A percentile compares a stretch with the other conserved stretches of the same genome.
These are phyloP conservation scores for Pitta sordida DNA, from an alignment of 2,113 vertebrate species.

Conservation along the genomic window DNA sequence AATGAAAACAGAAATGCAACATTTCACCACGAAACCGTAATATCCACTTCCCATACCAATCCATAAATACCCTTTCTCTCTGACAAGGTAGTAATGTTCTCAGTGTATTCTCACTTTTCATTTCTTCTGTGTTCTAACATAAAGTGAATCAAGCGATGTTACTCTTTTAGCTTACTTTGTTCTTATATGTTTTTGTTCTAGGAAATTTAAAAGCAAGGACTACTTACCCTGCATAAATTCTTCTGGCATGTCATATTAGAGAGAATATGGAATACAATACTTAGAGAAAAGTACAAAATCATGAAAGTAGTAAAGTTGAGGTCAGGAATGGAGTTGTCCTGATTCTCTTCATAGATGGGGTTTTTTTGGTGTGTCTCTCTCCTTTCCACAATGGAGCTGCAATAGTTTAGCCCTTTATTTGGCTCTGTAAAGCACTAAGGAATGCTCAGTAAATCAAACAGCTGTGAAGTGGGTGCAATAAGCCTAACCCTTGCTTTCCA, in stretches of 20 bases:
- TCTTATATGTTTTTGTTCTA: neutral
- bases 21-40: neutral
- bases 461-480: neutral
- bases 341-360: neutral
- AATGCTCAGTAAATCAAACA: conserved; percentile 25
- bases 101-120: neutral
- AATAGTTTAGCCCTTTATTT: neutral
- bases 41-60: neutral
- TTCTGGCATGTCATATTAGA: neutral
- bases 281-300: neutral
- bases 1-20: neutral
- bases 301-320: neutral
- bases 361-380: neutral
- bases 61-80: neutral
- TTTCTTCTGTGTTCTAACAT: neutral
- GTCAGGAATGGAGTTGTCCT: neutral
- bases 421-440: neutral
- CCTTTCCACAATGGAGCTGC: neutral
- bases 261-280: neutral
- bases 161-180: neutral
- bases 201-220: neutral
- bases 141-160: neutral
- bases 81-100: neutral
- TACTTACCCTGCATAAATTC: neutral
- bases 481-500: conserved; percentile 16